Evolutionary conservation across 2,888 invertebrate genomes (phyloP), one percentile per base, ranked within the genome.

Genomic region (Drosophila limbata): DNA sequence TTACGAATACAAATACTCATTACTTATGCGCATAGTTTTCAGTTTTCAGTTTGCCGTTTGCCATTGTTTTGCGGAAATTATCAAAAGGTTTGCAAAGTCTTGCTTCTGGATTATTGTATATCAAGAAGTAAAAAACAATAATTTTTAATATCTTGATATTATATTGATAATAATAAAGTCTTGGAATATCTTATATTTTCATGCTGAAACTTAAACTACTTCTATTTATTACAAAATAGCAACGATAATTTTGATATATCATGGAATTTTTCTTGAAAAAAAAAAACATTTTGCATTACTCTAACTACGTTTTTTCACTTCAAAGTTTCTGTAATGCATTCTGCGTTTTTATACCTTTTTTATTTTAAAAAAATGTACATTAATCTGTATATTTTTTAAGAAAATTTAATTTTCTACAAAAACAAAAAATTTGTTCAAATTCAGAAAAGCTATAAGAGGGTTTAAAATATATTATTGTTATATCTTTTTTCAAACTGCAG

Each of bases 21-120:
- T 45, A 31, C 37, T 63, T 56, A 56, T 48, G 60, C 51, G 45
- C 45, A 52, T 60, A 61, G 45, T n/a, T 48, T 47, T 47, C 25
- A 61, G 45, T n/a, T 48, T 47, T 47, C 25, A 8, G n/a, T 28
- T 45, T 37, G 25, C 35, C 10, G 37, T 47, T 62, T 47, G 42
- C 11, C n/a, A n/a, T 61, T 53, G 35, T 44, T 17, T 15, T 17
- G 28, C 42, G 44, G 44, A 19, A 37, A 53, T 47, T 15, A 55
- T 55, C 21, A 45, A 25, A 35, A 28, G 37, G 37, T 39, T 45
- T 55, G 31, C n/a, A 8, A 39, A n/a, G 8, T 57, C 33, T 55
- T 44, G 4, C 17, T 33, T 44, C 11, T 19, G 13, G 21, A 44
- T 44, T 21, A 15, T 15, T 2, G 44, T 21, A 13, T 4, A 15